phyloP scores from a whole-genome alignment of 92 coral and sea anemone genomes.

The Siderastrea radians region DNA sequence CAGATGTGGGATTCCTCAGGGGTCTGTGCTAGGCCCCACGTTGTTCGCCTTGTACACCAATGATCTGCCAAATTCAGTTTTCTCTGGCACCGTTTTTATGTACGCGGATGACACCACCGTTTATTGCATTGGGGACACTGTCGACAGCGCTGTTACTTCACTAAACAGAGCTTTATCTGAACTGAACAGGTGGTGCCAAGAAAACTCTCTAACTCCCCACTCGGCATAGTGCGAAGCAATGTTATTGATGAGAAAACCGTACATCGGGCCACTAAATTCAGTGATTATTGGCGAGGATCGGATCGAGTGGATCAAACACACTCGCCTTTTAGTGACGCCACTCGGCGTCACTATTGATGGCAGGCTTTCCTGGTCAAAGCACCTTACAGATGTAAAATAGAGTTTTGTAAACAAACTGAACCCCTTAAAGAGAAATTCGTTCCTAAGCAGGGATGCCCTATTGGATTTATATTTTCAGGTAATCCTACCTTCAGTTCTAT shows the following conservation, averaged over 20 bases:
- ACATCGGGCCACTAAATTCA: background rate
- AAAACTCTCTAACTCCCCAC: background rate
- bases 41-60: too few species aligned
- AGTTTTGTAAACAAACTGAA: background rate
- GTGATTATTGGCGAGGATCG: too few species aligned
- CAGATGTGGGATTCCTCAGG: too few species aligned
- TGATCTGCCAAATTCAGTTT: too few species aligned
- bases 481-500: too few species aligned
- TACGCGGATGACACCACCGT: too few species aligned
- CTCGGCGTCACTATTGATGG: background rate
- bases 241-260: conserved; percentile 8
- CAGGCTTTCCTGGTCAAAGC: background rate
- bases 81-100: too few species aligned
- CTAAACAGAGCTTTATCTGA: too few species aligned
- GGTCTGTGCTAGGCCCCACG: too few species aligned
- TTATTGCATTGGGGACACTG: too few species aligned
- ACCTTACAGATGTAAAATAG: background rate
- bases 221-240: conserved; percentile 17
- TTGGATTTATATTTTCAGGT: background rate
- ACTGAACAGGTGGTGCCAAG: background rate
- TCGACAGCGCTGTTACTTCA: too few species aligned
- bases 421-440: background rate
- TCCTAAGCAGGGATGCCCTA: background rate
- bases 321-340: background rate
- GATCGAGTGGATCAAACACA: background rate